A percentile compares a stretch with the other conserved stretches of the same genome.
Conservation (phyloP, 2,888 invertebrate species). For the Scelioninae gen. 2 region DNA sequence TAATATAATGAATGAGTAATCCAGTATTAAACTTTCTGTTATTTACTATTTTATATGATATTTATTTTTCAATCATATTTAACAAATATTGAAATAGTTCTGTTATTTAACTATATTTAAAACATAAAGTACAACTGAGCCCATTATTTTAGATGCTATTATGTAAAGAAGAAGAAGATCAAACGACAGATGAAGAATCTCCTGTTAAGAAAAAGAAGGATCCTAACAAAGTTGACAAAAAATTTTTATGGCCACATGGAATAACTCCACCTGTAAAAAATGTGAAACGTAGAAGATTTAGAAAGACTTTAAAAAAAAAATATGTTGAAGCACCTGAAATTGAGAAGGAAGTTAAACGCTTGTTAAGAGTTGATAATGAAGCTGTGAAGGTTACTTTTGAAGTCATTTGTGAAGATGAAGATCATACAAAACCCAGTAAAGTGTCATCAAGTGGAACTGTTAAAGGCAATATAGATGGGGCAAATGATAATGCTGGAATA, state of each 20-base stretch:
- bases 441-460: constrained; percentile 73
- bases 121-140: too few species aligned
- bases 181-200: constrained; percentile 85
- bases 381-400: constrained; percentile 93
- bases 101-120: not conserved
- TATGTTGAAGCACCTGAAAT: constrained; percentile 98
- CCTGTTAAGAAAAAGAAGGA: constrained; percentile 90
- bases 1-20: too few species aligned
- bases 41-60: too few species aligned
- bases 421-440: constrained; percentile 74
- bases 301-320: constrained; percentile 97
- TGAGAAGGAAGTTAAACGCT: constrained; percentile 96
- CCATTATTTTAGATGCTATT: constrained; percentile 79
- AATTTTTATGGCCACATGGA: constrained; percentile 96
- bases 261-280: constrained; percentile 97
- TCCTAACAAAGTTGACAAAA: constrained; percentile 90
- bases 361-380: constrained; percentile 94
- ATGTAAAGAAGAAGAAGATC: constrained; percentile 92
- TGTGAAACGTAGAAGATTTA: constrained; percentile 91
- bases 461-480: constrained; percentile 70
- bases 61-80: not conserved
- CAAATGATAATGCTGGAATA: constrained; percentile 69
- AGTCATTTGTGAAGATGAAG: constrained; percentile 91
- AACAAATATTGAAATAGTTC: too few species aligned
- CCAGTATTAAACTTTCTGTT: too few species aligned